These are phyloP conservation scores for Mimachlamys varia DNA, from an alignment of 2,888 invertebrate genomes.

Conservation along the genomic window DNA sequence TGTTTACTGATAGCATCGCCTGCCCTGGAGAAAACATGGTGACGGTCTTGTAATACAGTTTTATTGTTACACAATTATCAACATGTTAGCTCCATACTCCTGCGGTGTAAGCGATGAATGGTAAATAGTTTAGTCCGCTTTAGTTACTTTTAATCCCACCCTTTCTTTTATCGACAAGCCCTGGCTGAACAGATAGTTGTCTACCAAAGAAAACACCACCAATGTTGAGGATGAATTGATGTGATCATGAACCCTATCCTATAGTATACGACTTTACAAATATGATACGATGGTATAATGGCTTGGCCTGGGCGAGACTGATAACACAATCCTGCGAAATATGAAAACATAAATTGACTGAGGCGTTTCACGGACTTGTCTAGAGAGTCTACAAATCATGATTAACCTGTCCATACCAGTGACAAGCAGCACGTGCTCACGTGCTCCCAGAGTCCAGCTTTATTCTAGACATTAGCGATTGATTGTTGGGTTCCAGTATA, in stretches of 20 bases:
- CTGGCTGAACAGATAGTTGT: no score
- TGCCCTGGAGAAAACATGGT: constrained; percentile 20
- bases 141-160: no score
- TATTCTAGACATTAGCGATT: not conserved
- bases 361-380: not conserved
- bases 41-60: not conserved
- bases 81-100: not conserved
- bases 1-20: not conserved
- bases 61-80: constrained; percentile 9
- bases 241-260: not conserved
- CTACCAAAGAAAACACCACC: no score
- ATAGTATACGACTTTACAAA: not conserved
- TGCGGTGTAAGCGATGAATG: not conserved
- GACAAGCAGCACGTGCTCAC: not conserved
- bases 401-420: not conserved
- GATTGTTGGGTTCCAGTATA: not conserved
- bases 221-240: no score
- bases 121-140: no score
- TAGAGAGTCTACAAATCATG: not conserved
- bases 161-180: no score
- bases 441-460: not conserved
- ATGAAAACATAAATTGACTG: not conserved
- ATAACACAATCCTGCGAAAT: not conserved
- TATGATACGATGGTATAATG: not conserved
- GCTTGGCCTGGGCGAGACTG: not conserved